These are phyloP conservation scores for Chionoecetes opilio DNA, from an alignment of 1,140 invertebrate species.

Conservation along the genomic window DNA sequence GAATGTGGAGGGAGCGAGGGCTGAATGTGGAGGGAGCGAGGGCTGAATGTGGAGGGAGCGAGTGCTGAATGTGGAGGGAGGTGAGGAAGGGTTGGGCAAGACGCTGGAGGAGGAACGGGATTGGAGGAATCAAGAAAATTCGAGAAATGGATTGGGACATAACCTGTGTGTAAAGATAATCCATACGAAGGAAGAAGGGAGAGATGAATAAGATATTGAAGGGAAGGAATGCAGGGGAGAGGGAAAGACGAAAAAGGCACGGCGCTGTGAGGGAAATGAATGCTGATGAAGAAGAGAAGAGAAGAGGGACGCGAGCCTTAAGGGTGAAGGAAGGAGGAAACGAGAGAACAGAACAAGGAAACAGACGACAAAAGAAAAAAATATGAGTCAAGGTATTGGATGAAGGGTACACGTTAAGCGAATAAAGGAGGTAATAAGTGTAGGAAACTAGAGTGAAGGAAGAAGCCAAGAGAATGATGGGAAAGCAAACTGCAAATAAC, in stretches of 20 bases:
- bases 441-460: too few species aligned
- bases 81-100: neutral
- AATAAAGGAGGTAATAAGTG: too few species aligned
- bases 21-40: too few species aligned
- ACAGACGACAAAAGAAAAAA: neutral
- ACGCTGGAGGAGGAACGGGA: neutral
- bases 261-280: neutral
- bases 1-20: too few species aligned
- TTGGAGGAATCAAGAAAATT: neutral
- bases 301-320: neutral
- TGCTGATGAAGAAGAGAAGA: neutral
- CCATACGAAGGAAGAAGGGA: neutral
- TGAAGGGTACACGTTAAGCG: too few species aligned
- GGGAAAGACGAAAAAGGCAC: neutral
- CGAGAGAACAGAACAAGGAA: neutral
- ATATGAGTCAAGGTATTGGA: too few species aligned
- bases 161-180: too few species aligned
- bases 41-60: neutral
- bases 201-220: neutral
- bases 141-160: neutral
- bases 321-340: neutral
- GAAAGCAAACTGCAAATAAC: too few species aligned
- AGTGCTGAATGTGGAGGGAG: neutral
- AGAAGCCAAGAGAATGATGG: too few species aligned
- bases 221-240: neutral